These are phyloP conservation scores for Leiothrix lutea DNA, from an alignment of 2,113 vertebrate genomes.

Conservation along the genomic window DNA sequence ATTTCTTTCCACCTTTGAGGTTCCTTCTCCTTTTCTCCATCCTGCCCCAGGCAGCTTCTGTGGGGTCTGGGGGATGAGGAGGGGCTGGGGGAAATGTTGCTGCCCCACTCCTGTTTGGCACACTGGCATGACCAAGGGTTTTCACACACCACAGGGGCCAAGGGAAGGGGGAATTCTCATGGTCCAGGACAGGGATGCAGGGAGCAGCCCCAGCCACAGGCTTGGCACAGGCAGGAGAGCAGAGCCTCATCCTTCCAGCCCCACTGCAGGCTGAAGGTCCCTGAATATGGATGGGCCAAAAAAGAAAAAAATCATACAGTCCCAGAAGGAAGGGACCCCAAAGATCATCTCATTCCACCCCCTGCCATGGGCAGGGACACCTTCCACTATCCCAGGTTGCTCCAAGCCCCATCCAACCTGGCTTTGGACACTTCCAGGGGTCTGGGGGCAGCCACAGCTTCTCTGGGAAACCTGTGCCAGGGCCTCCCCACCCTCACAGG, in stretches of 20 bases:
- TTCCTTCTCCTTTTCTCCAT: not conserved
- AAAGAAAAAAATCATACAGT: not conserved
- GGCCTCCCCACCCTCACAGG: not conserved
- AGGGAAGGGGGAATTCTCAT: not conserved
- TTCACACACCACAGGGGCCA: not conserved
- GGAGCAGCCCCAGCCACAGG: not conserved
- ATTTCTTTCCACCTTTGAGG: not conserved
- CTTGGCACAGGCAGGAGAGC: not conserved
- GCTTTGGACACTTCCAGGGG: not conserved
- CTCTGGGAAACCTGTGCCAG: not conserved
- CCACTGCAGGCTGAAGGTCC: not conserved
- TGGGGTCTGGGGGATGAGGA: not conserved
- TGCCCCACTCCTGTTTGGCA: not conserved
- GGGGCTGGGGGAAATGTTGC: not conserved
- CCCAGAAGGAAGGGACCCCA: not conserved
- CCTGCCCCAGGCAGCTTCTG: not conserved
- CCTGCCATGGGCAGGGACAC: not conserved
- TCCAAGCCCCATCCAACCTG: rapidly evolving
- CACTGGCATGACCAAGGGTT: rapidly evolving
- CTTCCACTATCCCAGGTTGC: rapidly evolving
- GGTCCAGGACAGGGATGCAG: not conserved
- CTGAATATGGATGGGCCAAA: not conserved
- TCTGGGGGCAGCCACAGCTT: not conserved
- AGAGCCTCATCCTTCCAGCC: not conserved
- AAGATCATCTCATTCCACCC: not conserved